phyloP scores from a whole-genome alignment of 2,888 invertebrate genomes.

The Temnothorax unifasciatus region DNA sequence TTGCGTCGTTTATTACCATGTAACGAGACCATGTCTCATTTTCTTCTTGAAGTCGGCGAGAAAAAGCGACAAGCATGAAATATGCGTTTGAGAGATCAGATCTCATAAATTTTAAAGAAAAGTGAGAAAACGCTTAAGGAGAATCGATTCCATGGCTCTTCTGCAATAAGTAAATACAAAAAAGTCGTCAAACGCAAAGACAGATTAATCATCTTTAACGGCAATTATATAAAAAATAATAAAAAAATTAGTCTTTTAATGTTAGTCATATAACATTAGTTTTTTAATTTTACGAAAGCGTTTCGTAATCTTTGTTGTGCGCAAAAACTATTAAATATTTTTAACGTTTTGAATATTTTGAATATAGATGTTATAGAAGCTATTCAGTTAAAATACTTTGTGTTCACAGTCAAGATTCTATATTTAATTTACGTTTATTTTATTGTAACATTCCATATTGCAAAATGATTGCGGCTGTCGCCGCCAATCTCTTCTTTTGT shows the following conservation, averaged over 20 bases:
- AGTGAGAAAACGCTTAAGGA: background rate
- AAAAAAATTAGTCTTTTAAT: background rate
- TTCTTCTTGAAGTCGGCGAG: conserved; percentile 1
- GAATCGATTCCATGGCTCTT: background rate
- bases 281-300: background rate
- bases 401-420: background rate
- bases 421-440: background rate
- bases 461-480: background rate
- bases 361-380: background rate
- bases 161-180: background rate
- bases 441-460: background rate
- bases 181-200: background rate
- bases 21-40: conserved; percentile 36
- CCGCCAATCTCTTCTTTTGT: background rate
- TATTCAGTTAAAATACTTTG: background rate
- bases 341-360: background rate
- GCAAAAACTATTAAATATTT: background rate
- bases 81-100: background rate
- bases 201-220: background rate
- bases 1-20: conserved; percentile 38
- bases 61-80: conserved; percentile 27
- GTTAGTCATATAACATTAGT: no score
- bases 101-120: conserved; percentile 13
- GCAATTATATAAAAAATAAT: background rate
- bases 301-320: background rate